Conservation (phyloP, 2,797 vertebrate genomes). For the Eutrigla gurnardus region DNA sequence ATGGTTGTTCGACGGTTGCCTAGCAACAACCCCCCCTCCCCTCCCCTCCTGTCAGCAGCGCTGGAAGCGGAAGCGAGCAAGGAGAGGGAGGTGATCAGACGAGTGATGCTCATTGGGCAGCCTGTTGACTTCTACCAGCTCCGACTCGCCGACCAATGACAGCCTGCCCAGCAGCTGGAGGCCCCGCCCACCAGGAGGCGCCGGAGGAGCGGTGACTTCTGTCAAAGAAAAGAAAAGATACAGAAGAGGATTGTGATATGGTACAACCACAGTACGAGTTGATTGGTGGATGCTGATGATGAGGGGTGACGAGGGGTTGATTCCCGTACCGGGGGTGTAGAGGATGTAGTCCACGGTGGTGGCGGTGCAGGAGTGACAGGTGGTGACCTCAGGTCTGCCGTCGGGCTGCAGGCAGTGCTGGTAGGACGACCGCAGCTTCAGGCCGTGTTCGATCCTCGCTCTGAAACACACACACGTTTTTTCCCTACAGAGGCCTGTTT, state of each 20-base stretch:
- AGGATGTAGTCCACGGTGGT: constrained; percentile 97
- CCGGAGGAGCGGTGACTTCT: constrained; percentile 10
- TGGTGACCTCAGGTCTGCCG: constrained; percentile 91
- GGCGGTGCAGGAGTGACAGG: constrained; percentile 91
- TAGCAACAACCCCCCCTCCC: neutral
- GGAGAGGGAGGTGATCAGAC: constrained; percentile 94
- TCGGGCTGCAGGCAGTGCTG: constrained; percentile 86
- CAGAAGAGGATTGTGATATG: neutral
- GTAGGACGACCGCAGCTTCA: constrained; percentile 92
- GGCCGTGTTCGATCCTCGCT: constrained; percentile 83
- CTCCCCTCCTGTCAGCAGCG: constrained; percentile 5
- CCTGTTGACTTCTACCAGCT: constrained; percentile 87
- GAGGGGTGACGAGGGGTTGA: no score
- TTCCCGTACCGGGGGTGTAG: constrained; percentile 88
- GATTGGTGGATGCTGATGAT: no score
- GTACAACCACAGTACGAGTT: no score
- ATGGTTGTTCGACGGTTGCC: no score
- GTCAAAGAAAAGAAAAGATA: no score
- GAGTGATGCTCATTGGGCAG: constrained; percentile 92
- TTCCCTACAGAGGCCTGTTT: no score
- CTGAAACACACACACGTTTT: constrained; percentile 46
- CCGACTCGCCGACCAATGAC: constrained; percentile 88
- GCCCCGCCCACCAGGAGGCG: constrained; percentile 72
- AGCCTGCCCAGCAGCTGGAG: constrained; percentile 91
- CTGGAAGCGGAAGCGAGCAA: constrained; percentile 87